Evolutionary conservation across 2,888 invertebrate genomes (phyloP).

Genomic region (Sisyra nigra): DNA sequence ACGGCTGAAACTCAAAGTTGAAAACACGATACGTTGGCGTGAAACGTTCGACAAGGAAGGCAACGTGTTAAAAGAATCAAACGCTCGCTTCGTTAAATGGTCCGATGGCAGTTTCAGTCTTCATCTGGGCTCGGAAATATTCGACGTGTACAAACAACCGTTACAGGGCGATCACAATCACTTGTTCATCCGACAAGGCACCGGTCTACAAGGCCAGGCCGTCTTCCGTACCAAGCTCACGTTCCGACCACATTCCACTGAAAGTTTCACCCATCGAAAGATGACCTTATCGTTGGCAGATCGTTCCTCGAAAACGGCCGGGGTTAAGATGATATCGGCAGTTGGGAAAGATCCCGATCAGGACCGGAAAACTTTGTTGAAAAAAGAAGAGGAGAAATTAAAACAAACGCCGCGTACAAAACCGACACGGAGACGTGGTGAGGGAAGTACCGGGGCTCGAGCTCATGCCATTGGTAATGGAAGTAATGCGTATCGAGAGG

Average conservation of each 20-base stretch:
- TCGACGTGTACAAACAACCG: constrained; percentile 92
- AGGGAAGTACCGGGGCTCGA: constrained; percentile 20
- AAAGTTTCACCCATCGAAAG: constrained; percentile 97
- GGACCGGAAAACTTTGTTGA: constrained; percentile 77
- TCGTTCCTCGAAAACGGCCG: constrained; percentile 79
- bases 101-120: constrained; percentile 96
- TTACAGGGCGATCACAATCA: constrained; percentile 94
- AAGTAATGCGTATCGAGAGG: constrained; percentile 37
- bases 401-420: constrained; percentile 68
- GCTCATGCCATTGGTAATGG: constrained; percentile 26
- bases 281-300: constrained; percentile 97
- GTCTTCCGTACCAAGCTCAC: constrained; percentile 93
- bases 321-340: constrained; percentile 90
- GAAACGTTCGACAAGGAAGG: constrained; percentile 68
- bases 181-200: constrained; percentile 92
- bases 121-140: constrained; percentile 93
- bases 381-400: constrained; percentile 95
- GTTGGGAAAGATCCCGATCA: constrained; percentile 91
- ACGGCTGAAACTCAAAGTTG: constrained; percentile 80
- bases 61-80: constrained; percentile 73
- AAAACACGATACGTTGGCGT: constrained; percentile 95
- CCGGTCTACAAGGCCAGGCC: constrained; percentile 93
- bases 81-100: constrained; percentile 91
- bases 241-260: constrained; percentile 96
- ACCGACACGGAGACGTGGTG: constrained; percentile 30